Conservation (phyloP, 2,113 vertebrate genomes). For the Taurulus bubalis region DNA sequence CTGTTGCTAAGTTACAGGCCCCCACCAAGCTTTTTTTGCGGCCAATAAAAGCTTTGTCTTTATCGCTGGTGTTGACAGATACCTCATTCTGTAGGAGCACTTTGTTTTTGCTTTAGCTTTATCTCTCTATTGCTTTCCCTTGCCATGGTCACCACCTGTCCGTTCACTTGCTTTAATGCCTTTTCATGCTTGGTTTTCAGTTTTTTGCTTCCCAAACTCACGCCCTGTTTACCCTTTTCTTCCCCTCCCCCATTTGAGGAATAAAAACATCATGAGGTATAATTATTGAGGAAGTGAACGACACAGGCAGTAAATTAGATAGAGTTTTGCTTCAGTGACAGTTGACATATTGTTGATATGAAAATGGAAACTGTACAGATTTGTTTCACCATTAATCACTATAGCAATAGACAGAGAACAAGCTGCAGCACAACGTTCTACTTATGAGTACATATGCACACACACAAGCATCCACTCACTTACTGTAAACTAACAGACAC, state of each 20-base stretch:
- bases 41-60: slow-evolving; percentile 61
- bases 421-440: not conserved
- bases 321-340: slow-evolving; percentile 20
- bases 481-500: not conserved
- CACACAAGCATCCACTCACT: not conserved
- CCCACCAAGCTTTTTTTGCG: slow-evolving; percentile 56
- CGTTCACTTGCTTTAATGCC: slow-evolving; percentile 9
- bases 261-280: not conserved
- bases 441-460: slow-evolving; percentile 5
- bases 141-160: slow-evolving; percentile 10
- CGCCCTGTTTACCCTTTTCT: not conserved
- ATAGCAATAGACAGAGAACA: slow-evolving; percentile 11
- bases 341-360: slow-evolving; percentile 8
- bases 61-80: slow-evolving; percentile 52
- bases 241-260: not conserved
- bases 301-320: not conserved
- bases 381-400: slow-evolving; percentile 28
- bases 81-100: slow-evolving; percentile 44
- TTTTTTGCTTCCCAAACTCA: not conserved
- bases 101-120: slow-evolving; percentile 53
- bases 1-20: slow-evolving; percentile 80
- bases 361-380: slow-evolving; percentile 11
- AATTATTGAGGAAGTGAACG: slow-evolving; percentile 3
- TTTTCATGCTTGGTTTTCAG: not conserved
- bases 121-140: slow-evolving; percentile 23